A percentile compares a stretch with the other conserved stretches of the same genome.
These are phyloP conservation scores for Cryptotis parvus DNA, from an alignment of 2,113 vertebrate genomes.

Conservation along the genomic window DNA sequence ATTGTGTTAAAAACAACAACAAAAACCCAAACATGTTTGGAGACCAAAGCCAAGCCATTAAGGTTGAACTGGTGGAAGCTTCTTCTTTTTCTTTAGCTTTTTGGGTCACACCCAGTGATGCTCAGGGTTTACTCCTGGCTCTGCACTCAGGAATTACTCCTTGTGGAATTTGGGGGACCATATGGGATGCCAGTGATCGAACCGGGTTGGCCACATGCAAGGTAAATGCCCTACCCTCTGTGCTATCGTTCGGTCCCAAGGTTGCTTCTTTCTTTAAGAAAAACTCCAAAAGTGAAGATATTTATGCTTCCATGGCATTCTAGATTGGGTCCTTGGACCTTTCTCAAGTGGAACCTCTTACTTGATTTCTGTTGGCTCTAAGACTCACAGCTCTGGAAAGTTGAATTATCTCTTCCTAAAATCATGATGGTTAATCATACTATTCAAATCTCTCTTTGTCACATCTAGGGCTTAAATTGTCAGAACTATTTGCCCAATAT, in stretches of 20 bases:
- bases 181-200: no score
- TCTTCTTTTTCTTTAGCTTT: no score
- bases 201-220: no score
- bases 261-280: not conserved
- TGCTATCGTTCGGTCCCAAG: no score
- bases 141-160: no score
- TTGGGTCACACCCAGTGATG: no score
- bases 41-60: not conserved
- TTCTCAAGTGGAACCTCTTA: not conserved
- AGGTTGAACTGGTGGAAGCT: not conserved
- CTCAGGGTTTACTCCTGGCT: no score
- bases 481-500: conserved; percentile 54
- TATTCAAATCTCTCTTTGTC: conserved; percentile 61
- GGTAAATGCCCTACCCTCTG: no score
- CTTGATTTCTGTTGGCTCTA: conserved; percentile 65
- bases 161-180: no score
- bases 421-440: conserved; percentile 49
- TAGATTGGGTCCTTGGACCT: not conserved
- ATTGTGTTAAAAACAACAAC: not conserved
- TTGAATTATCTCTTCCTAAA: conserved; percentile 37
- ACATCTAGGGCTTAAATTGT: conserved; percentile 57
- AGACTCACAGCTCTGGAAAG: conserved; percentile 32
- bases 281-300: not conserved
- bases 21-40: conserved; percentile 18
- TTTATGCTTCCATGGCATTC: not conserved